phyloP scores from a whole-genome alignment of 2,888 invertebrate species.

The Pristionchus fissidentatus region DNA sequence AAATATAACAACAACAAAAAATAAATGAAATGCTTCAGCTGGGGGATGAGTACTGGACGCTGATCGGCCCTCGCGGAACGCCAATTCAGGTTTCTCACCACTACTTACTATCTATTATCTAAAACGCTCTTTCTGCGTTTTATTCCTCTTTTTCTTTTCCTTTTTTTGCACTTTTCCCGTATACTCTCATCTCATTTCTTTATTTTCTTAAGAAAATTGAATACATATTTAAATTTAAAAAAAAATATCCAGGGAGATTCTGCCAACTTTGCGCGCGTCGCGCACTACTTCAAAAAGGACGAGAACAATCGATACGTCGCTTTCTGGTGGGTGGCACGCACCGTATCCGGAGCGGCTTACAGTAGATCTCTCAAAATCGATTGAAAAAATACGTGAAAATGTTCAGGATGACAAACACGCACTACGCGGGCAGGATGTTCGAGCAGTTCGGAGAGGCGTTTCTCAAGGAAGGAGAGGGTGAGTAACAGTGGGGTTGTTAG shows the following conservation, averaged over 20 bases:
- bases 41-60: constrained; percentile 29
- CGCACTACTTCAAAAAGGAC: not conserved
- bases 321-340: constrained; percentile 5
- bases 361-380: no score
- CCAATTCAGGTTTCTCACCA: not conserved
- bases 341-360: no score
- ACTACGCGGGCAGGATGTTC: constrained; percentile 4
- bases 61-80: not conserved
- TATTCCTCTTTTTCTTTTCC: no score
- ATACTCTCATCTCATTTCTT: no score
- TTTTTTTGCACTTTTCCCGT: no score
- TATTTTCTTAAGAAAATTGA: not conserved
- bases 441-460: constrained; percentile 38
- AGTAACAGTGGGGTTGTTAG: no score
- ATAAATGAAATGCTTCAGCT: not conserved
- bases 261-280: not conserved
- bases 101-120: no score
- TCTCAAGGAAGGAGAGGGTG: not conserved
- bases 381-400: not conserved
- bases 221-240: not conserved
- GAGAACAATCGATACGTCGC: constrained; percentile 13
- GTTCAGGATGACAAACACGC: constrained; percentile 25
- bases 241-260: not conserved
- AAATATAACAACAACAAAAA: no score
- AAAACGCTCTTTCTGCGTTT: no score